Evolutionary conservation across 2,888 invertebrate genomes (phyloP).

Genomic region (Trachelus iudaicus): DNA sequence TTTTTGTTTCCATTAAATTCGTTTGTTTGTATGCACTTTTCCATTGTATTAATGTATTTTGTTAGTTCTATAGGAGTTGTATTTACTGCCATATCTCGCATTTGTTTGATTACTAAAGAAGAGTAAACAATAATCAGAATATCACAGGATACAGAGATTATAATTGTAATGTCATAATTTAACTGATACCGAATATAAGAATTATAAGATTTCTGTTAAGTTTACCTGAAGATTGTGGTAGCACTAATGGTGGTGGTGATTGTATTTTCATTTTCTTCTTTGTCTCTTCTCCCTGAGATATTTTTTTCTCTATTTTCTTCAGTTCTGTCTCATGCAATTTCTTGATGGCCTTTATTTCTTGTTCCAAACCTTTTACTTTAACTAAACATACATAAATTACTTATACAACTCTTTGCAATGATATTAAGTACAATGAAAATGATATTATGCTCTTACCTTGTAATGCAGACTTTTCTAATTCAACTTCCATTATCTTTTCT

Average conservation of each 20-base stretch:
- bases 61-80: constrained; percentile 7
- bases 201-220: not conserved
- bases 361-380: constrained; percentile 38
- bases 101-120: not conserved
- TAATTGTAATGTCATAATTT: not conserved
- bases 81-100: constrained; percentile 23
- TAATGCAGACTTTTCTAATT: constrained; percentile 35
- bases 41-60: constrained; percentile 11
- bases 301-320: constrained; percentile 15
- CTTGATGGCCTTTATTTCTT: constrained; percentile 32
- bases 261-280: constrained; percentile 24
- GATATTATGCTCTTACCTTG: constrained; percentile 34
- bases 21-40: constrained; percentile 35
- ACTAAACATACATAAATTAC: constrained; percentile 27
- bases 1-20: constrained; percentile 35
- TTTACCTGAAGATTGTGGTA: not conserved
- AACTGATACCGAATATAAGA: not conserved
- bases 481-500: constrained; percentile 31
- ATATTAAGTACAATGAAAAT: not conserved
- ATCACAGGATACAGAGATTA: not conserved
- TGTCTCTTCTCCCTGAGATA: not conserved
- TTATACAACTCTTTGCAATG: not conserved
- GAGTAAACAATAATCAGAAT: not conserved
- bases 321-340: constrained; percentile 21
- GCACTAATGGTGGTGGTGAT: not conserved